These are phyloP conservation scores for Vespertilio murinus DNA, from an alignment of 2,797 vertebrate genomes.

Conservation along the genomic window DNA sequence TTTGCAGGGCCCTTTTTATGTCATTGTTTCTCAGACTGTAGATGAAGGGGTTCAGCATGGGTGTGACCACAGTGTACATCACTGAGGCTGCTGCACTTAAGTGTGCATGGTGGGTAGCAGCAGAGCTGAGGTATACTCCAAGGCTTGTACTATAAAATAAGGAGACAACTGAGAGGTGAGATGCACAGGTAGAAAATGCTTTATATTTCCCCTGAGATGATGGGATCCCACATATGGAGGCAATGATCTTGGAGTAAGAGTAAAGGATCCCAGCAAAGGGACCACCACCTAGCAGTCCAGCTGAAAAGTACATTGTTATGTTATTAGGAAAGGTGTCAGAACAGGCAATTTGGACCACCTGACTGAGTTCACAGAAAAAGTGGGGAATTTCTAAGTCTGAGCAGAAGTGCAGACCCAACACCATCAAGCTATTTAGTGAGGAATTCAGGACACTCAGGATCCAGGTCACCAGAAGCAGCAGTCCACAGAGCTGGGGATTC, in stretches of 20 bases:
- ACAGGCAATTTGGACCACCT: too few species aligned
- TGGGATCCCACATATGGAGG: background rate
- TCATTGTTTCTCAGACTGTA: background rate
- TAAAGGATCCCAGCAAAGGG: background rate
- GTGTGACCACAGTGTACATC: background rate
- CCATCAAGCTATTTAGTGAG: background rate
- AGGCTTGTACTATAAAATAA: background rate
- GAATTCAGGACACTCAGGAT: slow-evolving; percentile 46
- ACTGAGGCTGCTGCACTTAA: background rate
- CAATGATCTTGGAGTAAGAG: background rate
- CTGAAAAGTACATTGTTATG: too few species aligned
- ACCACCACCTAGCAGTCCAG: background rate
- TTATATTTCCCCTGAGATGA: background rate
- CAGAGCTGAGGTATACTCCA: background rate
- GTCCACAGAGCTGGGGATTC: background rate
- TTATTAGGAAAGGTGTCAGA: too few species aligned
- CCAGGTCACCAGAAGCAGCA: slow-evolving; percentile 35
- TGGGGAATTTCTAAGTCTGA: background rate
- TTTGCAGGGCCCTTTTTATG: background rate
- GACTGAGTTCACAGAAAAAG: background rate
- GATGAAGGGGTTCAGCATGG: background rate
- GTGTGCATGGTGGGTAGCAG: background rate
- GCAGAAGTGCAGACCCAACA: background rate
- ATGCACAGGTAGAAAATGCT: background rate
- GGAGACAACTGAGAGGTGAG: background rate